Percentiles rank a stretch among this genome's conserved stretches.
Evolutionary conservation across 2,797 vertebrate species (phyloP).

Genomic region (Epinephelus coioides): DNA sequence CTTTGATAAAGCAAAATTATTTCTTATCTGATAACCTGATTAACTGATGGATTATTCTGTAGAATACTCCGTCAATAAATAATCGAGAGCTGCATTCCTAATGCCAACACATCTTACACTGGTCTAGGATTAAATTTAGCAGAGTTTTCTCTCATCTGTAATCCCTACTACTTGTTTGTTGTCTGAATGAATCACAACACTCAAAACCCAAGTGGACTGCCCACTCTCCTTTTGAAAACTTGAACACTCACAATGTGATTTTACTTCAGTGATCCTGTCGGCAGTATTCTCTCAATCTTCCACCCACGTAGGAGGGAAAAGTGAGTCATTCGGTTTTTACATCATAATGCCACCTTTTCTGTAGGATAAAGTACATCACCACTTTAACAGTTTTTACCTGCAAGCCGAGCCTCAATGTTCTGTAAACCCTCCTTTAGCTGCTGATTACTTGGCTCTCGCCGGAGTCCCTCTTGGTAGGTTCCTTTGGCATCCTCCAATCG

Average conservation of each 20-base stretch:
- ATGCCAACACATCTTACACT: background rate
- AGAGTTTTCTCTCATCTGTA: conserved; percentile 11
- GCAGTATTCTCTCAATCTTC: conserved; percentile 34
- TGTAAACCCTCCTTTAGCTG: conserved; percentile 90
- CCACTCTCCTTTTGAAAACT: conserved; percentile 35
- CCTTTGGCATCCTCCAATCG: conserved; percentile 92
- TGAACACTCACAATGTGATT: conserved; percentile 21
- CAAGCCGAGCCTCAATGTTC: conserved; percentile 88
- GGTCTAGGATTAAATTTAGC: conserved; percentile 3
- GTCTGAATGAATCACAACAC: conserved; percentile 40
- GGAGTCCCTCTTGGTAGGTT: conserved; percentile 93
- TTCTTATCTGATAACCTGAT: too few relatives aligned
- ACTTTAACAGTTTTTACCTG: conserved; percentile 76
- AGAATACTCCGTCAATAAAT: too few relatives aligned
- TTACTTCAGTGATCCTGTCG: conserved; percentile 30
- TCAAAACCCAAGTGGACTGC: conserved; percentile 24
- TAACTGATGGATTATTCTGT: too few relatives aligned
- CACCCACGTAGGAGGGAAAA: conserved; percentile 12
- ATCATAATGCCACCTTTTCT: conserved; percentile 2
- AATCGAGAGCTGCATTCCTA: background rate
- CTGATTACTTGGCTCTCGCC: conserved; percentile 89
- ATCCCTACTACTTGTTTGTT: conserved; percentile 2
- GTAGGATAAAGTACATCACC: conserved; percentile 7
- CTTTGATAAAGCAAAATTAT: too few relatives aligned
- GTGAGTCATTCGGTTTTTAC: conserved; percentile 25